phyloP scores from a whole-genome alignment of 2,113 vertebrate genomes.

The Chiloscyllium plagiosum region DNA sequence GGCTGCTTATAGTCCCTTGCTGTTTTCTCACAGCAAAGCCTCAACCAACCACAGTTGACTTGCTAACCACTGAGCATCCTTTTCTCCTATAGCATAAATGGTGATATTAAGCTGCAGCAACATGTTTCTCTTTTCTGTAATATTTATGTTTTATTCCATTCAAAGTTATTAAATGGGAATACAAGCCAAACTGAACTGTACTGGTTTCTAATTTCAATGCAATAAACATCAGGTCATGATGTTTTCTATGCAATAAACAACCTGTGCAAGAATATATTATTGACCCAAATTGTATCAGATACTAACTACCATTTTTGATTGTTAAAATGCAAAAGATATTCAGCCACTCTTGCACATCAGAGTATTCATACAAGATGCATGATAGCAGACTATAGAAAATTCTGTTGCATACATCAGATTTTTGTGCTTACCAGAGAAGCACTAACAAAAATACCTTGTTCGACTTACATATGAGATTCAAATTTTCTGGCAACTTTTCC shows the following conservation, averaged over 20 bases:
- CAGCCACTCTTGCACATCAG: not conserved
- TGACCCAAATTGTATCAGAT: not conserved
- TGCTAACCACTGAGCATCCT: too few relatives aligned
- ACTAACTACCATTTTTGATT: not conserved
- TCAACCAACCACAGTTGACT: too few relatives aligned
- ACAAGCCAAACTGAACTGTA: not conserved
- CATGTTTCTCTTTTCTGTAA: not conserved
- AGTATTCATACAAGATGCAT: not conserved
- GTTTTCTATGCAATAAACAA: not conserved
- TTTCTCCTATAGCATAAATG: too few relatives aligned
- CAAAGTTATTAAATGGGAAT: not conserved
- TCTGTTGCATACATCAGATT: not conserved
- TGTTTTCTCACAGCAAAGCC: too few relatives aligned
- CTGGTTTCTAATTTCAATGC: not conserved
- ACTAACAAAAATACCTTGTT: conserved; percentile 37
- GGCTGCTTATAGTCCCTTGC: too few relatives aligned
- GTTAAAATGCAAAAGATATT: not conserved
- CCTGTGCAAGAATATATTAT: not conserved
- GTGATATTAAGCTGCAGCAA: too few relatives aligned
- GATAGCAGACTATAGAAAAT: not conserved
- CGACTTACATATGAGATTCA: conserved; percentile 79
- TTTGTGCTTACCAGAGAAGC: conserved; percentile 12
- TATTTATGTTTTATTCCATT: too few relatives aligned
- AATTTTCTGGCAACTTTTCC: conserved; percentile 85
- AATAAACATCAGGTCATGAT: not conserved